Conservation (phyloP, 1,140 invertebrate species). For the Drosophila bocki region DNA sequence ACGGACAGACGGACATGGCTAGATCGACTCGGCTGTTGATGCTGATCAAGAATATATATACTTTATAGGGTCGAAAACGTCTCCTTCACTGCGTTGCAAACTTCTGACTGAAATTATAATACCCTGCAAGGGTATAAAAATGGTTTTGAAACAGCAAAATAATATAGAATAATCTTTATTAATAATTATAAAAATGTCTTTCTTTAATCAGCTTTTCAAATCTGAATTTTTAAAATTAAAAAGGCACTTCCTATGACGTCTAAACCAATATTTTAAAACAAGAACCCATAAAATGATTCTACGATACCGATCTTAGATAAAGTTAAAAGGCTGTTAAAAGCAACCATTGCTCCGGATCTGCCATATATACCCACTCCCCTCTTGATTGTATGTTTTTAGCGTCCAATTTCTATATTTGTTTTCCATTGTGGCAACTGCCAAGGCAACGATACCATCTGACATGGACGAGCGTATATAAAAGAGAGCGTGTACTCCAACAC, state of each 20-base stretch:
- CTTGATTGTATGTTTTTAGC: conserved; percentile 2
- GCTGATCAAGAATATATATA: too few species aligned
- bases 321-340: conserved; percentile 16
- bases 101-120: too few species aligned
- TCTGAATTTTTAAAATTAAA: background rate
- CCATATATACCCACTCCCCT: background rate
- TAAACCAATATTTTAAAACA: conserved; percentile 12
- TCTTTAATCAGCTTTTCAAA: background rate
- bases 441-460: conserved; percentile 15
- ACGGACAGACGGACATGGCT: too few species aligned
- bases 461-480: background rate
- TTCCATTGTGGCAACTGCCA: conserved; percentile 8
- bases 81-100: too few species aligned
- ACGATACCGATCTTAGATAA: conserved; percentile 20
- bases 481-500: conserved; percentile 12
- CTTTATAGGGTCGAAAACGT: too few species aligned
- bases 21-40: too few species aligned
- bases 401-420: conserved; percentile 22
- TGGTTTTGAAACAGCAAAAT: too few species aligned
- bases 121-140: too few species aligned
- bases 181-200: background rate
- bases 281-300: conserved; percentile 16
- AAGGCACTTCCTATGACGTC: conserved; percentile 1
- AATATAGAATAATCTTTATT: background rate
- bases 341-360: conserved; percentile 7